Evolutionary conservation across 2,888 invertebrate species (phyloP), one percentile per base, ranked within the genome.

Genomic region (Cetonia aurata): DNA sequence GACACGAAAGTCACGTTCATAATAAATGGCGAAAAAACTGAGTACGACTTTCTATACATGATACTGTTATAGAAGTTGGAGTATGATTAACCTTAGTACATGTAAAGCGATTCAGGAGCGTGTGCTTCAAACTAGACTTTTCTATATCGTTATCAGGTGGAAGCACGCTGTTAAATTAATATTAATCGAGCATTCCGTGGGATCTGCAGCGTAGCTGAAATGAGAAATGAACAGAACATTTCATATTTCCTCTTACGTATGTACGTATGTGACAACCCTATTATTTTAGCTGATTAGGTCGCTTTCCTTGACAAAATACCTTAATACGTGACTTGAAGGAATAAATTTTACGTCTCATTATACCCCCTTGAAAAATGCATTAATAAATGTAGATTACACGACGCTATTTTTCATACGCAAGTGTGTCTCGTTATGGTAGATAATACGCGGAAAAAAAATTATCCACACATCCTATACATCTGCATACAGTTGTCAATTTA

Each of bases 271-370:
- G 81, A 79, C 81, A 79, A 76, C 78, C 78, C 80, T 80, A 82
- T 82, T 83, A 82, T 81, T 82, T 81, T 80, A 78, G 77, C 78
- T 81, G 82, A 82, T 83, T 83, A 81, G 80, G 80, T 80, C 81
- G 80, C 81, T 81, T 80, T 79, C 77, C 75, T 78, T 81, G 82
- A 81, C 81, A 82, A 82, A 82, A 82, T 78, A 80, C 79, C 81
- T 79, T 77, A 79, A 75, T 76, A 80, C 82, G 81, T 81, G 82
- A 80, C 79, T 76, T 66, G 76, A 74, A 75, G 75, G 71, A 72
- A 76, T 75, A 79, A 79, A 79, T 75, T 73, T 72, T 53, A 71
- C 55, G 70, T 67, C 66, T 71, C 72, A 71, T 71, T 71, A 71
- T 71, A 57, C 48, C 42, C 37, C 37, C 17, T 46, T 71, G 71